Base-by-base conservation (phyloP, 2,113 vertebrate species). In the Melanerpes aurifrons region DNA sequence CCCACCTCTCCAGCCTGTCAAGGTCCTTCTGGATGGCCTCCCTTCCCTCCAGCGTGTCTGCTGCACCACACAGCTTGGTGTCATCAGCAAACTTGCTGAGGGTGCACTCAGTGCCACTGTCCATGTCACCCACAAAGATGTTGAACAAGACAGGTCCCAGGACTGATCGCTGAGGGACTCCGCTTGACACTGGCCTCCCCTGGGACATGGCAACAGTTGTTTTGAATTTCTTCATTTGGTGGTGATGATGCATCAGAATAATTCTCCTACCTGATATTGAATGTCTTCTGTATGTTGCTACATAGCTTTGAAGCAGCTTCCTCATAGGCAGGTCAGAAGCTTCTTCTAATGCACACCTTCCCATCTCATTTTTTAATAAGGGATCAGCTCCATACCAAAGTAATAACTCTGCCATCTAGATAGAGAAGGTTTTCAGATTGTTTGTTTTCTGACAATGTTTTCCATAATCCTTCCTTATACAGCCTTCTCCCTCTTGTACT, bases 371-470 rank as follows among this genome's bases (percentile, higher is more conserved):
- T 94, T 79, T 97, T 47, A 96, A 17, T 91, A 97, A 90, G 10
- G 98, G 97, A 85, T 98, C 94, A 59, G 97, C 97, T 93, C 97
- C 97, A 93, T 97, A 96, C 84, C 93, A 69, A 88, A 98, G 97
- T 63, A 98, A 26, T 93, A 98, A 96, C 10, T 95, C 82, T 47
- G 56, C 97, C 84, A 98, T 32, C 98, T 98, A 95, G 63, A 94
- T 96, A 95, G 92, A 53, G 7, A 97, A 40, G 32, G 31, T 87
- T 67, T 76, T 86, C 47, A 64, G 12, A 31, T 45, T 13, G 45
- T 71, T 81, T 86, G 3, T 78, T 67, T 70, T 75, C 28, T 61
- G 32, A 32, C 6, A 79, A 19, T 80, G 58, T 62, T 90, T 93
- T 74, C 32, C 63, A 82, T 21, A 79, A 7, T 86, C 21, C 5